These are phyloP conservation scores for Esox lucius DNA, from an alignment of 2,797 vertebrate genomes.

Conservation along the genomic window DNA sequence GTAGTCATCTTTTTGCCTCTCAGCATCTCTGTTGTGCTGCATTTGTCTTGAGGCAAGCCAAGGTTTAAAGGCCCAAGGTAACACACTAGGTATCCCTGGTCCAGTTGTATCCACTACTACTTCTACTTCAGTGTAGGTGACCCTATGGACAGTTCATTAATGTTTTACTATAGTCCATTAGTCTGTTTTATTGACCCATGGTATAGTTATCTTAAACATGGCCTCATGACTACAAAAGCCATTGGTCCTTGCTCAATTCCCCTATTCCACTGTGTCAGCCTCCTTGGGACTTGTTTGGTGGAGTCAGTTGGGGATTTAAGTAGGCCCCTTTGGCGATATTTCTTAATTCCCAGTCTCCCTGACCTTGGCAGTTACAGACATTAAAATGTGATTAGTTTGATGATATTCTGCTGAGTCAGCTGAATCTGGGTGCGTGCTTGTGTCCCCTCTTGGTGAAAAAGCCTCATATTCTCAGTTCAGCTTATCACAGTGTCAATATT, in stretches of 20 bases:
- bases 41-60: neutral
- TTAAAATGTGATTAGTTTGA: slow-evolving; percentile 66
- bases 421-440: slow-evolving; percentile 24
- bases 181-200: slow-evolving; percentile 6
- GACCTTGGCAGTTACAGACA: slow-evolving; percentile 57
- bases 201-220: slow-evolving; percentile 41
- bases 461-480: slow-evolving; percentile 62
- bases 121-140: neutral
- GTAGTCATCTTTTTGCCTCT: slow-evolving; percentile 5
- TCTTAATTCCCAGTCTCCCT: slow-evolving; percentile 43
- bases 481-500: slow-evolving; percentile 62
- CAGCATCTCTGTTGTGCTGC: neutral
- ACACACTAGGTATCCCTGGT: neutral
- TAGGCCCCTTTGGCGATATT: slow-evolving; percentile 41
- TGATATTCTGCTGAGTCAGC: slow-evolving; percentile 63
- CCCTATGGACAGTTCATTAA: slow-evolving; percentile 4
- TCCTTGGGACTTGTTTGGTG: slow-evolving; percentile 28
- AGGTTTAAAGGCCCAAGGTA: slow-evolving; percentile 19
- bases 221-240: slow-evolving; percentile 40
- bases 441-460: slow-evolving; percentile 38
- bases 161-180: slow-evolving; percentile 28
- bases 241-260: slow-evolving; percentile 10
- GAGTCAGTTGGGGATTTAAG: slow-evolving; percentile 27
- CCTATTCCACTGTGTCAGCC: neutral
- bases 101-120: neutral